A percentile compares a stretch with the other conserved stretches of the same genome.
Evolutionary conservation across 2,888 invertebrate species (phyloP).

Genomic region (Himalopsyche anomala): DNA sequence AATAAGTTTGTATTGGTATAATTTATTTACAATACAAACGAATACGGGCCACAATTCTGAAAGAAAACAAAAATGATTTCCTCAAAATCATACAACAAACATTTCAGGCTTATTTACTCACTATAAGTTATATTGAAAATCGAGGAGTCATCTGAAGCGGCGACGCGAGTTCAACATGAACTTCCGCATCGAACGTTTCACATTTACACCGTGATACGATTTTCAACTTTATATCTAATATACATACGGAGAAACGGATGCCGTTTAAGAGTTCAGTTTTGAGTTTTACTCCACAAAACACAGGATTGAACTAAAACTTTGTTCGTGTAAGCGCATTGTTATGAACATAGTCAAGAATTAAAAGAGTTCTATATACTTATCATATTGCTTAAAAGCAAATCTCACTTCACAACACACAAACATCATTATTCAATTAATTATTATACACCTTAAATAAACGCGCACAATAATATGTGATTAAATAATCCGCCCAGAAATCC

Average conservation of each 20-base stretch:
- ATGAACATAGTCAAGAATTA: constrained; percentile 22
- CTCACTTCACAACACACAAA: constrained; percentile 53
- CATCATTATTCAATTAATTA: constrained; percentile 33
- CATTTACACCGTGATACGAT: constrained; percentile 16
- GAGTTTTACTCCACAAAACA: constrained; percentile 58
- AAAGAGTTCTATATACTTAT: constrained; percentile 21
- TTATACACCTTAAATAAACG: constrained; percentile 23
- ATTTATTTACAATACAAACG: constrained; percentile 59
- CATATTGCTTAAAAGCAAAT: constrained; percentile 45
- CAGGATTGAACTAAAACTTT: constrained; percentile 51
- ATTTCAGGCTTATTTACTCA: background rate
- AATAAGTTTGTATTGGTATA: constrained; percentile 41
- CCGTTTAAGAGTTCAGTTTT: constrained; percentile 59
- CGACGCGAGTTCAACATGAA: constrained; percentile 57
- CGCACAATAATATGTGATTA: background rate
- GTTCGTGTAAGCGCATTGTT: constrained; percentile 34
- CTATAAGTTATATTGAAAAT: constrained; percentile 10
- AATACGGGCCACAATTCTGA: constrained; percentile 54
- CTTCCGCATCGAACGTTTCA: constrained; percentile 43
- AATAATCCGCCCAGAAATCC: background rate
- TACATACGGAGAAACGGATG: constrained; percentile 56
- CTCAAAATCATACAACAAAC: constrained; percentile 45
- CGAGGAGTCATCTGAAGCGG: background rate
- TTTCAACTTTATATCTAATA: constrained; percentile 44
- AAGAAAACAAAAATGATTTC: constrained; percentile 47